phyloP scores from a whole-genome alignment of 2,113 vertebrate genomes.

The Elanoides forficatus region DNA sequence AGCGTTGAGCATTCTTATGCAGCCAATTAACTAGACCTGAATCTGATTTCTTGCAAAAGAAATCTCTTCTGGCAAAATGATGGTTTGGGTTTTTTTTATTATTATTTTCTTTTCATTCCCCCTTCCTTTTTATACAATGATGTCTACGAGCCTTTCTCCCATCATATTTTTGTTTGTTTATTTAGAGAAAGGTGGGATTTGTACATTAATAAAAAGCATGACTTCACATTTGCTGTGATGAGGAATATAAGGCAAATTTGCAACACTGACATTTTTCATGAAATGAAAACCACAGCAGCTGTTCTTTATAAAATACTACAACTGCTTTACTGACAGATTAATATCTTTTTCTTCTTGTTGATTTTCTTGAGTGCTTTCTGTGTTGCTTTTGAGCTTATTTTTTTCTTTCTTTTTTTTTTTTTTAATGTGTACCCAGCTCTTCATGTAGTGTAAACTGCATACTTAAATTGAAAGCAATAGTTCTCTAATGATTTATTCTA shows the following conservation, averaged over 20 bases:
- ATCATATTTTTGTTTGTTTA: not conserved
- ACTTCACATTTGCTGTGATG: not conserved
- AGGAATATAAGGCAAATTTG: not conserved
- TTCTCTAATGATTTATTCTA: not conserved
- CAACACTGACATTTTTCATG: not conserved
- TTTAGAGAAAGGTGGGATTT: not conserved
- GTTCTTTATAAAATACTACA: not conserved
- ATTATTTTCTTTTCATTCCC: not conserved
- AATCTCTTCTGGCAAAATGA: not conserved
- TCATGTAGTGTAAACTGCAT: not conserved
- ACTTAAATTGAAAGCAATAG: not conserved
- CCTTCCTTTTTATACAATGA: not conserved
- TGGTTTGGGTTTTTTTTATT: not conserved
- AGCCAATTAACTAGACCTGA: not conserved
- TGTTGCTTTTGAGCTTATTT: not conserved
- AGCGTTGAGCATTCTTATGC: not conserved
- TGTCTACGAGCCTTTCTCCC: not conserved
- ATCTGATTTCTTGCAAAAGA: not conserved
- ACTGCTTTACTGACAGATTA: not conserved
- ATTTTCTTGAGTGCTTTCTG: not conserved
- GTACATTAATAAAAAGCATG: not conserved
- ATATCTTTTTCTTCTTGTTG: not conserved
- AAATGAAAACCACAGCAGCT: not conserved
- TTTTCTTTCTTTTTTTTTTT: rapidly evolving
- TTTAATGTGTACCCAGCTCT: not conserved